Evolutionary conservation across 2,888 invertebrate genomes (phyloP).

Genomic region (Melipona beecheii): DNA sequence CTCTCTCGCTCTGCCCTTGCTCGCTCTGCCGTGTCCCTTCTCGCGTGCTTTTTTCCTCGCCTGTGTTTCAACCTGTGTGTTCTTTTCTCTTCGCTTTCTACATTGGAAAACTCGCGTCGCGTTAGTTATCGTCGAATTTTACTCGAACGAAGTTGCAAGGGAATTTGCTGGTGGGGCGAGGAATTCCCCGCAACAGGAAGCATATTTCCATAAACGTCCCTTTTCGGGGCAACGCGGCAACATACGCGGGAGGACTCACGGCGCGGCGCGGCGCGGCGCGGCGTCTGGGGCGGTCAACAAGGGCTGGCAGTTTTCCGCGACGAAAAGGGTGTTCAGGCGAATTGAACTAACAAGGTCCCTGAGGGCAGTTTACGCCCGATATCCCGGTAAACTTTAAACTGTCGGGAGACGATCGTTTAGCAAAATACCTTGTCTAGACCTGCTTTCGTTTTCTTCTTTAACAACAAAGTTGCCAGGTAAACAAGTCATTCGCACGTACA

Average conservation of each 20-base stretch:
- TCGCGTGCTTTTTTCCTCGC: not conserved
- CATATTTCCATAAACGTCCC: constrained; percentile 60
- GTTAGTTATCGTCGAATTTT: not conserved
- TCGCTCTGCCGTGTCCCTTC: not conserved
- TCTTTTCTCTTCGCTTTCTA: not conserved
- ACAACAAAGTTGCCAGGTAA: not conserved
- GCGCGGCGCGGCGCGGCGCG: constrained; percentile 46
- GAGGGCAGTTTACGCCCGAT: constrained; percentile 82
- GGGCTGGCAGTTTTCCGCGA: constrained; percentile 54
- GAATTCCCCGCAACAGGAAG: constrained; percentile 47
- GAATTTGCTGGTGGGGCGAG: not conserved
- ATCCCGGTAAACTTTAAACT: constrained; percentile 77
- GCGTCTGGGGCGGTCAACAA: constrained; percentile 51
- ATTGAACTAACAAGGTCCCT: constrained; percentile 83
- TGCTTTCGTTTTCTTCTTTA: not conserved
- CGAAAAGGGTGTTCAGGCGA: constrained; percentile 70
- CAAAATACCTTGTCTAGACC: constrained; percentile 29
- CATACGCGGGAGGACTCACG: constrained; percentile 49
- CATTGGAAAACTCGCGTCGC: constrained; percentile 20
- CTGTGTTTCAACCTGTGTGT: not conserved
- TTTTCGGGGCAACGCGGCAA: constrained; percentile 52
- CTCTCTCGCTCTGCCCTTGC: too few relatives aligned
- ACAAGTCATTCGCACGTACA: not conserved
- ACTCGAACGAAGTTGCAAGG: not conserved
- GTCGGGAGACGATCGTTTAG: constrained; percentile 70